These are phyloP conservation scores for Cynoglossus semilaevis DNA, from an alignment of 2,113 vertebrate genomes.

Conservation along the genomic window DNA sequence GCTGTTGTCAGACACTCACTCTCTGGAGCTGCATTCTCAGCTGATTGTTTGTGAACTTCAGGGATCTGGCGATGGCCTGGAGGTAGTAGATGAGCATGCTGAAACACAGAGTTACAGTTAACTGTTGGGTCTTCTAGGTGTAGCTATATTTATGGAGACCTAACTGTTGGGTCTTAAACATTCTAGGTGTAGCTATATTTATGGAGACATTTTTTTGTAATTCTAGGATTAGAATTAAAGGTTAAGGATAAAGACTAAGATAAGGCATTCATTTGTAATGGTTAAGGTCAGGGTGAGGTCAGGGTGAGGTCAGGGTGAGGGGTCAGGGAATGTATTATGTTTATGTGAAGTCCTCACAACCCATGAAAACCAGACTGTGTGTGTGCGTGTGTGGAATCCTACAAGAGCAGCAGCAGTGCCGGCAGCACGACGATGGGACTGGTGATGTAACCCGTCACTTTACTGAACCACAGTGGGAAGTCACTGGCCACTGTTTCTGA, in stretches of 20 bases:
- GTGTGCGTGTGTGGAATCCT: conserved; percentile 60
- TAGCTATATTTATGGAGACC: no score
- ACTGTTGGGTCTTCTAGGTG: no score
- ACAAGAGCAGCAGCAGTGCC: conserved; percentile 90
- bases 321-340: no score
- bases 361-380: neutral
- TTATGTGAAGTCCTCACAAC: no score
- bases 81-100: conserved; percentile 99
- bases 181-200: no score
- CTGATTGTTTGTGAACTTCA: conserved; percentile 96
- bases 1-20: conserved; percentile 72
- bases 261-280: no score
- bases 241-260: no score
- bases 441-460: conserved; percentile 86
- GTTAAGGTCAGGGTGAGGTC: no score
- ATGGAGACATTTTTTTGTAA: no score
- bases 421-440: conserved; percentile 94
- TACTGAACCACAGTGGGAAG: conserved; percentile 90
- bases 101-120: conserved; percentile 53
- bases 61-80: conserved; percentile 92
- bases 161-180: no score
- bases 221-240: no score
- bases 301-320: no score
- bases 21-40: conserved; percentile 92
- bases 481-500: conserved; percentile 88